phyloP scores from a whole-genome alignment of 2,797 vertebrate genomes.

The Bucorvus abyssinicus region DNA sequence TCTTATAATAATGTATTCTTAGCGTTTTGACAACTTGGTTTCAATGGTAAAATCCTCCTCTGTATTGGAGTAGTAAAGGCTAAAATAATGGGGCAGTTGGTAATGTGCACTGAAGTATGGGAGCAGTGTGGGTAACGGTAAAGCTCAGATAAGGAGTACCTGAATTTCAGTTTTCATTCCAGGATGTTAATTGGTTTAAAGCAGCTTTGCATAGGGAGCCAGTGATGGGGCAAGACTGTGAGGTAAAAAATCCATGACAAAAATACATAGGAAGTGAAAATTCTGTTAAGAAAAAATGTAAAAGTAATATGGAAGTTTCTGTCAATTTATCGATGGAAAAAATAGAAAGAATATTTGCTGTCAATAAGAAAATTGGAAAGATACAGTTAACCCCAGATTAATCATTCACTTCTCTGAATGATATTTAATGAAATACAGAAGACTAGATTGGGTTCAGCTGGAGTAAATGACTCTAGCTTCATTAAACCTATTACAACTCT shows the following conservation, averaged over 20 bases:
- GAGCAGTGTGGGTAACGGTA: background rate
- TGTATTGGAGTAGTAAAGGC: constrained; percentile 34
- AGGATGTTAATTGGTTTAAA: constrained; percentile 16
- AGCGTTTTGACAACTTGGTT: constrained; percentile 30
- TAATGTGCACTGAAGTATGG: background rate
- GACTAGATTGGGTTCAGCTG: background rate
- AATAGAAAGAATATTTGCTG: background rate
- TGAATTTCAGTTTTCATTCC: constrained; percentile 44
- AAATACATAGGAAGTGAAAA: constrained; percentile 22
- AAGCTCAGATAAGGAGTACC: background rate
- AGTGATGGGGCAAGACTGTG: background rate
- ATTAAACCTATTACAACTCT: background rate
- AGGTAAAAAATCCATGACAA: constrained; percentile 16
- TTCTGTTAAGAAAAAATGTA: background rate
- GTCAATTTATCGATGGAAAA: constrained; percentile 27
- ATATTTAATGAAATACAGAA: background rate
- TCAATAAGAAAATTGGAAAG: constrained; percentile 38
- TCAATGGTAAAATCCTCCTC: constrained; percentile 38
- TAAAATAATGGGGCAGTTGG: constrained; percentile 12
- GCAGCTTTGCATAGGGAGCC: background rate
- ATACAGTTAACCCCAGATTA: background rate
- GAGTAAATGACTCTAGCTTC: background rate
- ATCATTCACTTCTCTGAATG: background rate
- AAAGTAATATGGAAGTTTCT: constrained; percentile 40
- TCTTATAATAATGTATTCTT: constrained; percentile 35